Evolutionary conservation across 37 sponge, comb jelly and placozoan species (phyloP), one percentile per base, ranked within the genome.

Genomic region (Amphimedon queenslandica): DNA sequence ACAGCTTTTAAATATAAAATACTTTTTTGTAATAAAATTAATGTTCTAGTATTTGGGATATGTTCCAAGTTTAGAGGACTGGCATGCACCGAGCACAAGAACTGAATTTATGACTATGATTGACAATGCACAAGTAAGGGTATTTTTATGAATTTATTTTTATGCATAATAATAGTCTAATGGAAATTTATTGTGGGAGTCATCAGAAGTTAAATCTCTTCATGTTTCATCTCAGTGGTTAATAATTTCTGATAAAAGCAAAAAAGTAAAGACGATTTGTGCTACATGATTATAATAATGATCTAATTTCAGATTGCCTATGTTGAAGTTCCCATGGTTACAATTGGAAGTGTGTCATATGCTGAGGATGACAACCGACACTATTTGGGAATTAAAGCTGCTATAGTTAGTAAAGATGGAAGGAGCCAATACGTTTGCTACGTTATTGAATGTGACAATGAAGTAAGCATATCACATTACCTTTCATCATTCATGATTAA

Each of bases 311-410:
- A 93, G 93, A 63, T 76, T 24, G 61, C 81, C 30, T 93, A 82
- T 74, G 78, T 76, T 38, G 81, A 88, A 25, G 38, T 80, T 51
- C 64, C 63, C 28, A 64, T 82, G 32, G 72, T 72, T 0, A 74
- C 70, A 35, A 37, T 93, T 27, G 86, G 87, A 47, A 93, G 93
- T 56, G 69, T 93, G 23, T 66, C 82, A 2, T 93, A 93, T 78
- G 93, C 83, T n/a, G 90, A 93, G 73, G 90, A 93, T 64, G 93
- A 93, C 40, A 71, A 65, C 20, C 65, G 73, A 25, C 93, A 93
- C 55, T 66, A 88, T n/a, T 41, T 93, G 27, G 93, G 90, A 1
- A 55, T 93, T 47, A 93, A 88, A 72, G 68, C 80, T 1, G 64
- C 71, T 13, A 21, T 33, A 40, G 68, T 29, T 21, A n/a, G 27